These are phyloP conservation scores for Dunckerocampus dactyliophorus DNA, from an alignment of 2,113 vertebrate genomes.

Conservation along the genomic window DNA sequence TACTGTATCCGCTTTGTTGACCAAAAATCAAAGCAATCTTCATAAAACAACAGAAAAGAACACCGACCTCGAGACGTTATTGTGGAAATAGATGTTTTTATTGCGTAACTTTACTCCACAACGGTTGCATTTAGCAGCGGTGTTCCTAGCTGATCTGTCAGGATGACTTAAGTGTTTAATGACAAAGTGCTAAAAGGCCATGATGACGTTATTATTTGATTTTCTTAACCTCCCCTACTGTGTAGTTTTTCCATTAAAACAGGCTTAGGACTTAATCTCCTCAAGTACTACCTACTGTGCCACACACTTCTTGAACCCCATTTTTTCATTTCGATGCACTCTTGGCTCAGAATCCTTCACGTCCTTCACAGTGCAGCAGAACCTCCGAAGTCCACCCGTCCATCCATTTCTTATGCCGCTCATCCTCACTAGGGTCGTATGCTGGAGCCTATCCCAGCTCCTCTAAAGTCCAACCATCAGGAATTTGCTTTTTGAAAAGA, in stretches of 20 bases:
- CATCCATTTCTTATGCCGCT: no score
- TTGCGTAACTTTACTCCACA: no score
- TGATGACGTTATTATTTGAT: not conserved
- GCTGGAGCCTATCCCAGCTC: no score
- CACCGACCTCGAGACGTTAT: not conserved
- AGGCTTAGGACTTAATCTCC: constrained; percentile 52
- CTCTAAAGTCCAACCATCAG: not conserved
- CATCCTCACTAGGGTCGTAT: no score
- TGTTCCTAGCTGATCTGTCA: constrained; percentile 16
- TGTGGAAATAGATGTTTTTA: not conserved
- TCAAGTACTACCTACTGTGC: constrained; percentile 46
- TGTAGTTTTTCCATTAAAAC: constrained; percentile 49
- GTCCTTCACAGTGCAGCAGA: constrained; percentile 13
- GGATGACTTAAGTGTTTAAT: constrained; percentile 14
- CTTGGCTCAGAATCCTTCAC: not conserved
- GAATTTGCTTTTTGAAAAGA: no score
- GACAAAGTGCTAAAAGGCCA: constrained; percentile 14
- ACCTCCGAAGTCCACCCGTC: constrained; percentile 2
- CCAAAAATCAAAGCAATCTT: no score
- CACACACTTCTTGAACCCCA: constrained; percentile 31
- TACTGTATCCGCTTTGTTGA: no score
- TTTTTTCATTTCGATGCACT: constrained; percentile 33
- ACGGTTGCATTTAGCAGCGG: constrained; percentile 11
- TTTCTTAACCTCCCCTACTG: not conserved
- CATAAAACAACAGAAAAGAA: not conserved